Base-by-base conservation (phyloP, 2,797 vertebrate species). In the Odontamblyopus rebecca region DNA sequence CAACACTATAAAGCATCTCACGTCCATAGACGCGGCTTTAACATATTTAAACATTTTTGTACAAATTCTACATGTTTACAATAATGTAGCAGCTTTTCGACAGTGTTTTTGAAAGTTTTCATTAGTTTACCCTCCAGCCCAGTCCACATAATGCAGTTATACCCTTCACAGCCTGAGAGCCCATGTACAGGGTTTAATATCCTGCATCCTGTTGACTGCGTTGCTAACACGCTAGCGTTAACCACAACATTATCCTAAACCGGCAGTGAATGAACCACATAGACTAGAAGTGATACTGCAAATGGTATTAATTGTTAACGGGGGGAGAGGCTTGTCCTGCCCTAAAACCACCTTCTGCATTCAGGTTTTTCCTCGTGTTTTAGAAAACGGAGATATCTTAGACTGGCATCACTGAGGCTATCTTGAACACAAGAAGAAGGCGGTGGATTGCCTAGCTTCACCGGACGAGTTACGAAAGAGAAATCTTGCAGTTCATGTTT, bases 401-500 rank as follows among this genome's bases (percentile, higher is more conserved):
- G 19, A 38, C 57, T 13, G 69, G 67, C 23, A 48, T 15, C 44
- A 19, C 48, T 70, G 23, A 51, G 75, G 72, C 78, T 80, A 65
- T 26, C 72, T 76, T 56, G 35, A 30, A 75, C 72, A 26, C 77
- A 50, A 77, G 1, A 70, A 76, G 76, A 69, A 84, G 78, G 76
- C 70, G 85, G 76, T 79, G 82, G 72, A 75, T 90, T 60, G 53
- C 53, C 32, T 26, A 11, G 27, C 50, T 67, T 38, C 83, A 48
- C 77, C 62, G 72, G 38, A 79, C 74, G 57, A 81, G 19, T 73
- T 6, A 83, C 81, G 68, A 75, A 70, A 73, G 67, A 78, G 73
- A 89, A 80, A 88, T 71, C 82, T 85, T 18, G 91, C 90, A 86
- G 92, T 95, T 94, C 88, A 95, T 95, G 94, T 95, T 95, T 93